Evolutionary conservation across 2,113 vertebrate species (phyloP), one percentile per base, ranked within the genome.

Genomic region (Macaca nemestrina): DNA sequence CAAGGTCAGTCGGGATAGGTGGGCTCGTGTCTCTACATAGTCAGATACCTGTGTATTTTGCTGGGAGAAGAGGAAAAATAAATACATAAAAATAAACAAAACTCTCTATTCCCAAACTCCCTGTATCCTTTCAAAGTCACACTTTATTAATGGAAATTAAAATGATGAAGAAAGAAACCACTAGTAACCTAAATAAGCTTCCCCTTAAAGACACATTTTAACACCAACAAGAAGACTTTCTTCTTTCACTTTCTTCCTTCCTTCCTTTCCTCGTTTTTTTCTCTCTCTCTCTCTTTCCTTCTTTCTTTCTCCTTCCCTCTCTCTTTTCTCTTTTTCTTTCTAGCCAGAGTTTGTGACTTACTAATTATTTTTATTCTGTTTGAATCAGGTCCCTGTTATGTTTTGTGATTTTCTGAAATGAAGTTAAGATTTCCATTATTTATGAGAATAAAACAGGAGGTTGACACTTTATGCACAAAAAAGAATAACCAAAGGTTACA

Each of bases 321-420:
- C 30, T 45, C 50, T 23, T 23, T 68, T 27, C 48, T 70, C 43
- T 70, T 72, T 57, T 40, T 61, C 79, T 87, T 88, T 83, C 35
- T 75, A 88, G 48, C 2, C 70, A 52, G 67, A 86, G 16, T 80
- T n/a, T 64, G 76, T 64, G 72, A 68, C 70, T 94, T 92, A 94
- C 40, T 84, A 92, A 52, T 73, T 43, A 80, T 90, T 93, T 95
- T 82, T 85, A 93, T 92, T 93, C 86, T 79, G 40, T 87, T 90
- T 93, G 59, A 97, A 92, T 88, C 64, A 73, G 55, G 78, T 78
- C 87, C n/a, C 57, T 85, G 52, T 90, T 94, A 79, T 83, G 68
- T 88, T 94, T 61, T 52, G 55, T 94, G 43, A 85, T 95, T 88
- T 94, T 93, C 43, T 76, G 73, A 78, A 88, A 89, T 94, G 57